A percentile compares a stretch with the other conserved stretches of the same genome.
Evolutionary conservation across 2,113 vertebrate species (phyloP).

Genomic region (Glaucomys volans): DNA sequence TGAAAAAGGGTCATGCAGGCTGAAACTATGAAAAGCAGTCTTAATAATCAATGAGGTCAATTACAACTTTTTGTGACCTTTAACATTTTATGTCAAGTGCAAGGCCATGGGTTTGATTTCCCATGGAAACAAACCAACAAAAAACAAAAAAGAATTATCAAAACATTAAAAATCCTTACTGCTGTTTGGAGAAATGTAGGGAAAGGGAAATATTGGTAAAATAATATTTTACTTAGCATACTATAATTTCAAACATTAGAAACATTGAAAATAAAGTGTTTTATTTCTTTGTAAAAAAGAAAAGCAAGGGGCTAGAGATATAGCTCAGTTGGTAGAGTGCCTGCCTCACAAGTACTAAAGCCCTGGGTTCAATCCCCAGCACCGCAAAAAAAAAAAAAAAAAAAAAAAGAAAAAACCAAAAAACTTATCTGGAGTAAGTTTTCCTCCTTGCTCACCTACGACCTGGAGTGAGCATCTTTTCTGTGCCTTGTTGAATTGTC

Average conservation of each 20-base stretch:
- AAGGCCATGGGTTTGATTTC: not conserved
- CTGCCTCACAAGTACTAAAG: too few species aligned
- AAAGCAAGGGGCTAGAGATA: too few species aligned
- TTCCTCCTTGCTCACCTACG: not conserved
- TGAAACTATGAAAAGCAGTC: not conserved
- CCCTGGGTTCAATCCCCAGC: too few species aligned
- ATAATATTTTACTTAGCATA: not conserved
- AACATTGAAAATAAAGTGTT: not conserved
- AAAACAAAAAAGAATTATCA: too few species aligned
- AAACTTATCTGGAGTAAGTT: not conserved
- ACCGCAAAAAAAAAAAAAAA: too few species aligned
- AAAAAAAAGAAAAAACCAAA: not conserved
- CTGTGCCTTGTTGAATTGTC: not conserved
- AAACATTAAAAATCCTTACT: not conserved
- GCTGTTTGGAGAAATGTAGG: not conserved
- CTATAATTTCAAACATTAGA: not conserved
- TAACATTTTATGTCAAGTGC: not conserved
- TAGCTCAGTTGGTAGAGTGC: too few species aligned
- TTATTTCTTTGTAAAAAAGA: not conserved
- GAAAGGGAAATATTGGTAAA: constrained; percentile 1
- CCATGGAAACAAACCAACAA: not conserved
- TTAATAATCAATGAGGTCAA: not conserved
- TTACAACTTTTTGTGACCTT: not conserved
- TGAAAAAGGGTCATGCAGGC: not conserved
- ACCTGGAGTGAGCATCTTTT: not conserved